These are phyloP conservation scores for Saturnia pavonia DNA, from an alignment of 2,888 invertebrate genomes.

Conservation along the genomic window DNA sequence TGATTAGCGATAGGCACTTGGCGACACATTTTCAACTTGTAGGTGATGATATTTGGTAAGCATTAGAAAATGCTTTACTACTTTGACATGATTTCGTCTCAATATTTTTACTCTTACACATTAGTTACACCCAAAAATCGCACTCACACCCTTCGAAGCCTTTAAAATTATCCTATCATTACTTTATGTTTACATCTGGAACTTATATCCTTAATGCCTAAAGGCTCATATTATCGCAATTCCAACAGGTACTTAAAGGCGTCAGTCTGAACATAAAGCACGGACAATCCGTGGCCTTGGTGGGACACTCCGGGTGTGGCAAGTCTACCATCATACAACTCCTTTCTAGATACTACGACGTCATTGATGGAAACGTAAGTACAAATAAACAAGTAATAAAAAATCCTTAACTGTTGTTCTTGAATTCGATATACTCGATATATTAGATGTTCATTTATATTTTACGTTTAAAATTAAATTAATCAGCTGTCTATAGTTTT, in stretches of 20 bases:
- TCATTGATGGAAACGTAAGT: conserved; percentile 84
- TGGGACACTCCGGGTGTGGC: conserved; percentile 89
- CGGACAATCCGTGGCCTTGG: conserved; percentile 90
- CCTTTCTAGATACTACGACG: conserved; percentile 90
- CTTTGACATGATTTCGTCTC: no score
- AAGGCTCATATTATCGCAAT: no score
- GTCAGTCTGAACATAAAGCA: conserved; percentile 84
- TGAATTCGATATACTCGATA: neutral
- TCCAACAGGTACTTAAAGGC: conserved; percentile 62
- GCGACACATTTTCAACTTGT: no score
- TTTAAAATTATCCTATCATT: neutral
- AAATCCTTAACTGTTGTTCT: neutral
- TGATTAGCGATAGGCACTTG: no score
- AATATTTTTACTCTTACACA: no score
- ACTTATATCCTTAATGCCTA: no score
- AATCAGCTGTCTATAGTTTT: neutral
- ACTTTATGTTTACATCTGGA: no score
- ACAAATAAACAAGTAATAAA: neutral
- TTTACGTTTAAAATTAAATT: neutral
- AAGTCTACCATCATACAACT: conserved; percentile 92
- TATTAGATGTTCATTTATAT: no score
- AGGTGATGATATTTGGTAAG: no score
- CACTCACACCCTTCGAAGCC: neutral
- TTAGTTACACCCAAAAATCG: no score
- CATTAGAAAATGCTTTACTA: no score